Base-by-base conservation (phyloP, 1,140 invertebrate species). In the Hirudo medicinalis region DNA sequence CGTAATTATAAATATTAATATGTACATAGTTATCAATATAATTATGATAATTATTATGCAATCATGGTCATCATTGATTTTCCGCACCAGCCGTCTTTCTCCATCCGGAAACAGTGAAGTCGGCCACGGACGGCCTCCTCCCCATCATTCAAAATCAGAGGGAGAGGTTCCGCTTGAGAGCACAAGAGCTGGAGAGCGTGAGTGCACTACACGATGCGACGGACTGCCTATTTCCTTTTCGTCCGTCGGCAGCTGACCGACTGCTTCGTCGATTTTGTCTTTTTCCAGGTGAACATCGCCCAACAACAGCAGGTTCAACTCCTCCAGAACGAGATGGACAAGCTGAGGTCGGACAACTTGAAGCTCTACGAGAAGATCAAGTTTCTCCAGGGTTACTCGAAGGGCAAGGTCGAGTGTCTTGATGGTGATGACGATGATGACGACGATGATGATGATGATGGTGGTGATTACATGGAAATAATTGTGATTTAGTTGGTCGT, bases 321-420 rank as follows among this genome's bases (percentile, higher is more conserved):
- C 29, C 74, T 84, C 25, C 83, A 85, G 74, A 83, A 82, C 72
- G 83, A 85, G 76, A 80, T 85, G 53, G 83, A 85, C 76, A 80
- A 82, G 49, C 77, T 85, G 3, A 76, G 83, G 71, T 80, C 80
- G 20, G 85, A 86, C 77, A 86, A 86, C 73, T 79, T 86, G 22
- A 85, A 85, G 75, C 77, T 86, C 60, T 86, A 85, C 73, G 85
- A 85, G 76, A 85, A 85, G 77, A 85, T 86, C 22, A 78, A 83
- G 57, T 86, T 85, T 76, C 76, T 86, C 27, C 85, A 85, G 76
- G 82, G 80, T 66, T 85, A 85, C 74, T 79, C 82, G 17, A 78
- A 77, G 76, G 79, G 78, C 4, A 63, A 63, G 57, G 57, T 63
- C 17, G 57, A 13, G 13, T 63, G 2, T 36, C 32, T 36, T 36